phyloP scores from a whole-genome alignment of 2,888 invertebrate species.

The Subacronicta megacephala region DNA sequence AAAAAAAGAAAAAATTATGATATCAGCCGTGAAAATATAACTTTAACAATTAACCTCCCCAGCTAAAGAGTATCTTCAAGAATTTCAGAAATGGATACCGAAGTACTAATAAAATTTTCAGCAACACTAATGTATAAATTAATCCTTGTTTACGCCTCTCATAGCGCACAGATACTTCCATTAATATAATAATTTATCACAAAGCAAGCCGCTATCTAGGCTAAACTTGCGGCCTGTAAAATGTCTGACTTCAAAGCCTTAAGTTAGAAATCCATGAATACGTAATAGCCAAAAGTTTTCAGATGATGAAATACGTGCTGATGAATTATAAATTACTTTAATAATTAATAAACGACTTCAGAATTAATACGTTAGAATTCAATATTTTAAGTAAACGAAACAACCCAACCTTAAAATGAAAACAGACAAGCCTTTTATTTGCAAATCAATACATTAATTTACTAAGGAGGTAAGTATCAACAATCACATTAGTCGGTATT shows the following conservation, averaged over 20 bases:
- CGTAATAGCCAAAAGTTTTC: conserved; percentile 7
- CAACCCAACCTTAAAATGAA: no score
- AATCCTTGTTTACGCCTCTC: conserved; percentile 1
- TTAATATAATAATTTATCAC: conserved; percentile 7
- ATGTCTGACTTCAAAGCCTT: conserved; percentile 7
- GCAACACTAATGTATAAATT: not conserved
- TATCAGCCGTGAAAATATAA: no score
- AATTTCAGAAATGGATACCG: not conserved
- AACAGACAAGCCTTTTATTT: no score
- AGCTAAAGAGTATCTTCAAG: not conserved
- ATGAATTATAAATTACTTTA: conserved; percentile 11
- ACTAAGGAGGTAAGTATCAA: no score
- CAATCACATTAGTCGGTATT: no score
- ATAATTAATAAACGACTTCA: conserved; percentile 9
- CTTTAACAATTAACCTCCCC: no score
- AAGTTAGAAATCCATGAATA: conserved; percentile 12
- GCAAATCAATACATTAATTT: no score
- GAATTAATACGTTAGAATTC: not conserved
- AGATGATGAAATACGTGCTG: conserved; percentile 6
- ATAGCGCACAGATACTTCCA: conserved; percentile 3
- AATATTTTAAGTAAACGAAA: no score
- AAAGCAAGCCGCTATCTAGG: not conserved
- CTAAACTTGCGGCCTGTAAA: conserved; percentile 10
- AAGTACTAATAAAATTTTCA: not conserved
- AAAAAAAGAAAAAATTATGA: no score